Conservation (phyloP, 64 coral and sea anemone genomes). For the Stichodactyla helianthus region DNA sequence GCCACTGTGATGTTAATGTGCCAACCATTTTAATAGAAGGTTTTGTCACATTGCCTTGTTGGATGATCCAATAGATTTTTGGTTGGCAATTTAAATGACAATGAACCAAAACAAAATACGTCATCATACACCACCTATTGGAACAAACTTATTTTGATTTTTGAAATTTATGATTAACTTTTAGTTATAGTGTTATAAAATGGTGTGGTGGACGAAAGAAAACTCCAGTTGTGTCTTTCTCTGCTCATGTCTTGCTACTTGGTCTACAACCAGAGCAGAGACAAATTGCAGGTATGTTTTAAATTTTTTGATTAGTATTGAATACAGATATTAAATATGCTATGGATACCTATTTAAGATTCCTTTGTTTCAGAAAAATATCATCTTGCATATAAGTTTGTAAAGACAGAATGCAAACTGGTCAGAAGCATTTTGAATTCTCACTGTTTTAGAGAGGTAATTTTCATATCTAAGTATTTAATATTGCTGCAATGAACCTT, state of each 20-base stretch:
- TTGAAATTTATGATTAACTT: not conserved
- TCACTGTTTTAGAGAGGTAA: constrained; percentile 94
- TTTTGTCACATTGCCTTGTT: too few relatives aligned
- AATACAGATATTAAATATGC: not conserved
- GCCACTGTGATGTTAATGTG: too few relatives aligned
- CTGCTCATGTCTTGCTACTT: constrained; percentile 66
- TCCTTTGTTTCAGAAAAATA: constrained; percentile 59
- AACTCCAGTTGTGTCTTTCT: constrained; percentile 59
- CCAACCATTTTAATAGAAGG: too few relatives aligned
- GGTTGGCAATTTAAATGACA: too few relatives aligned
- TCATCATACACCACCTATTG: not conserved
- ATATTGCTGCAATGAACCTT: not conserved
- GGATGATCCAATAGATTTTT: too few relatives aligned
- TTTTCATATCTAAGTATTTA: not conserved
- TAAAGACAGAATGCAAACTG: constrained; percentile 98
- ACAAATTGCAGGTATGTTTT: constrained; percentile 63
- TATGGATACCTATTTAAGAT: not conserved
- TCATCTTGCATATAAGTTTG: constrained; percentile 95
- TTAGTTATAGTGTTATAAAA: constrained; percentile 69
- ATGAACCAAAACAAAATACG: too few relatives aligned
- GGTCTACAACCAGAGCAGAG: constrained; percentile 53
- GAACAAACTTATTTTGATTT: not conserved
- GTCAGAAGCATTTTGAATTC: constrained; percentile 84
- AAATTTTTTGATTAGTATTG: not conserved
- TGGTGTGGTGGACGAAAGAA: constrained; percentile 74